These are phyloP conservation scores for Polyodon spathula DNA, from an alignment of 2,113 vertebrate species.

Conservation along the genomic window DNA sequence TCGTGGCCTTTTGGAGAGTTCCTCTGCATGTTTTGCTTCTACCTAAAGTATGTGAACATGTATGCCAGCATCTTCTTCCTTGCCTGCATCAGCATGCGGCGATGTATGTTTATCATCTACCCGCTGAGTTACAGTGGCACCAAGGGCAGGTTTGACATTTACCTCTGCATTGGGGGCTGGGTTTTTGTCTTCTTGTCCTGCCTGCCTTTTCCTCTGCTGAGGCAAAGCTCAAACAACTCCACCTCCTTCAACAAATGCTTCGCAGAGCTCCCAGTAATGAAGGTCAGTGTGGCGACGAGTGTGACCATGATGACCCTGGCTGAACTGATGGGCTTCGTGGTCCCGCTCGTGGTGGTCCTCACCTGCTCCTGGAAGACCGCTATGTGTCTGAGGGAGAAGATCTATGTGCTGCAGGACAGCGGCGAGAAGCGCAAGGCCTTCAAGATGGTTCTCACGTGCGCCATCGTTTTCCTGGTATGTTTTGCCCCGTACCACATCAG, in stretches of 20 bases:
- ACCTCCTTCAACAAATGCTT: constrained; percentile 53
- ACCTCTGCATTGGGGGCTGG: constrained; percentile 68
- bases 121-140: constrained; percentile 61
- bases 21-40: constrained; percentile 90
- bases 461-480: constrained; percentile 80
- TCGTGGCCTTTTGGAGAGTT: constrained; percentile 70
- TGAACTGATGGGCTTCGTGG: constrained; percentile 72
- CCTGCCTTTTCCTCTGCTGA: constrained; percentile 73
- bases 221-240: constrained; percentile 27
- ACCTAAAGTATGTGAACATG: constrained; percentile 96
- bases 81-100: constrained; percentile 78
- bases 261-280: constrained; percentile 69
- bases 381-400: constrained; percentile 58
- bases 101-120: constrained; percentile 74
- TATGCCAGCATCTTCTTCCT: constrained; percentile 95
- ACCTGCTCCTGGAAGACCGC: constrained; percentile 77
- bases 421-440: constrained; percentile 85
- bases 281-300: constrained; percentile 38
- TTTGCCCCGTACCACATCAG: constrained; percentile 89
- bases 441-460: constrained; percentile 86
- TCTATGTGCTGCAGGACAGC: constrained; percentile 55
- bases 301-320: constrained; percentile 59
- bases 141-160: constrained; percentile 56
- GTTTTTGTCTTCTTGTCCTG: constrained; percentile 74
- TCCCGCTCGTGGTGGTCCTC: constrained; percentile 68